Base-by-base conservation (phyloP, 2,888 invertebrate genomes). In the Diplolepis rosae region DNA sequence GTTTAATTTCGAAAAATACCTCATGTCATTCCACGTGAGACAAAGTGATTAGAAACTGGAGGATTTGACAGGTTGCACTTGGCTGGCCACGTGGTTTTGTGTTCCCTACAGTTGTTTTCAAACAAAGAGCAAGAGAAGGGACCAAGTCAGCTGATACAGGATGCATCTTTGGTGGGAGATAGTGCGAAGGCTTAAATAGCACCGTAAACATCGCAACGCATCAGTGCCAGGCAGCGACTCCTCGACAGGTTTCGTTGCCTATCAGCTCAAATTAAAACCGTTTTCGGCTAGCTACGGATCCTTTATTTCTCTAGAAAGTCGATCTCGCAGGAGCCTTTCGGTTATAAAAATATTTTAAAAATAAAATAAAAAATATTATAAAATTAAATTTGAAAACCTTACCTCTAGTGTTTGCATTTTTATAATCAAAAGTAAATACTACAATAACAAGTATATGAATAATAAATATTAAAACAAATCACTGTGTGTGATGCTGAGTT, bases 161-260 rank as follows among this genome's bases (percentile, higher is more conserved):
- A 79, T 83, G 79, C 82, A 84, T 79, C 79, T 80, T 68, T 72
- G 78, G 77, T 76, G 79, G 77, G 77, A 66, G 77, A 71, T 74
- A 76, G 76, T 69, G 76, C 77, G 83, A 87, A 78, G 82, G 88
- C 88, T 88, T 88, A 89, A 88, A 89, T 88, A 88, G 86, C 85
- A 80, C 86, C 82, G 82, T 77, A 73, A 72, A 78, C 79, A 74
- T 80, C 75, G 72, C 77, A 83, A 77, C 78, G 76, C 72, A 81
- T 80, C 86, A 89, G 88, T 88, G 82, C 82, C 81, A 81, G 81
- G 79, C 82, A 82, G 82, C 80, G 83, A 80, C 80, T 84, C 82
- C 77, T 77, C 75, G 72, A 76, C 74, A 74, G 78, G 77, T 69
- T 73, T 77, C 81, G 77, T 66, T 45, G 27, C 66, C 24, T 42